Evolutionary conservation across 2,888 invertebrate species (phyloP).

Genomic region (Pristionchus exspectatus): DNA sequence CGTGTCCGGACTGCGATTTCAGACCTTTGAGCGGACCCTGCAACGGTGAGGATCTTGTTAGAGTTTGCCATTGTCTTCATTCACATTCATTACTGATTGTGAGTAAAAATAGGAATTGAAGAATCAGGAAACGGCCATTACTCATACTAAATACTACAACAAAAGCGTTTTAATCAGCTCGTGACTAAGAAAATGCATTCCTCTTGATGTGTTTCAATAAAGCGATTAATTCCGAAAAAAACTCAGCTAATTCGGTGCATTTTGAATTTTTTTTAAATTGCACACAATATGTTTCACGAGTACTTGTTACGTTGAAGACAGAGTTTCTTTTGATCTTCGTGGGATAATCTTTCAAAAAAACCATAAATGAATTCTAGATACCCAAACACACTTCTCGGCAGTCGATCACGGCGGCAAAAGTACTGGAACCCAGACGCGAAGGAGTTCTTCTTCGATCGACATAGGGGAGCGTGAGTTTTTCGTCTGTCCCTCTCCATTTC

Average conservation of each 20-base stretch:
- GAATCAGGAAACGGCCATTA: no score
- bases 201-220: no score
- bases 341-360: background rate
- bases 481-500: background rate
- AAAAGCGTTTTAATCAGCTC: no score
- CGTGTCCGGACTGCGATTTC: slow-evolving; percentile 76
- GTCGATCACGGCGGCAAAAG: slow-evolving; percentile 70
- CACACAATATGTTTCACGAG: background rate
- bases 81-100: no score
- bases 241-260: background rate
- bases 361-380: slow-evolving; percentile 61
- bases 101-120: no score
- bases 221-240: background rate
- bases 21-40: slow-evolving; percentile 75
- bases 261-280: background rate
- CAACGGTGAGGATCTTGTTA: slow-evolving; percentile 59
- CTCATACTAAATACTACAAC: no score
- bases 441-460: slow-evolving; percentile 79
- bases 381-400: slow-evolving; percentile 76
- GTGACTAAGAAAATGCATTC: no score
- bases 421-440: slow-evolving; percentile 71
- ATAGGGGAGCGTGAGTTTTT: slow-evolving; percentile 69
- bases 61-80: background rate
- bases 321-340: background rate
- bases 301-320: background rate